Evolutionary conservation across 2,888 invertebrate genomes (phyloP).

Genomic region (Cryptops parisi): DNA sequence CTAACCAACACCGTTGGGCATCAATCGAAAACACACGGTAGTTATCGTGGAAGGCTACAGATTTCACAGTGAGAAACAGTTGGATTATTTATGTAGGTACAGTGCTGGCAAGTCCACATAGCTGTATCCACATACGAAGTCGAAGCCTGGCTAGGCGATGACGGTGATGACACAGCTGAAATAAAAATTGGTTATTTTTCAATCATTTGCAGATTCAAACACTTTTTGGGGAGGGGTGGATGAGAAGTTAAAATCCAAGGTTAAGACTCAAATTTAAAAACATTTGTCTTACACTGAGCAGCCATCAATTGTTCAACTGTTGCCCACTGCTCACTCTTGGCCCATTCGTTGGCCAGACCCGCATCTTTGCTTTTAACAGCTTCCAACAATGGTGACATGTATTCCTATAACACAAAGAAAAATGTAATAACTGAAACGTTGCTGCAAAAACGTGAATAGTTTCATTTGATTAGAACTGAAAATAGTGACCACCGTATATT

Average conservation of each 20-base stretch:
- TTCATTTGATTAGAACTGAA: background rate
- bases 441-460: background rate
- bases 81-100: slow-evolving; percentile 80
- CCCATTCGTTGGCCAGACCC: slow-evolving; percentile 59
- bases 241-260: too few species aligned
- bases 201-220: too few species aligned
- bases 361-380: slow-evolving; percentile 59
- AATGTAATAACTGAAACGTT: background rate
- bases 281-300: slow-evolving; percentile 27
- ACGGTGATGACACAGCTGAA: slow-evolving; percentile 24
- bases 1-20: too few species aligned
- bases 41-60: slow-evolving; percentile 63
- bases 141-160: slow-evolving; percentile 18
- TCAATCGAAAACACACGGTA: too few species aligned
- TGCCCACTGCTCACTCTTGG: slow-evolving; percentile 68
- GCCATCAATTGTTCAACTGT: slow-evolving; percentile 46
- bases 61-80: slow-evolving; percentile 70
- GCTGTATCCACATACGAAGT: slow-evolving; percentile 28
- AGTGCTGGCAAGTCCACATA: slow-evolving; percentile 82
- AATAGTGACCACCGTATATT: too few species aligned
- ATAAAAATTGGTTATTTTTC: background rate
- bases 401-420: slow-evolving; percentile 37
- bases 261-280: background rate
- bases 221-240: too few species aligned
- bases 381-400: slow-evolving; percentile 56